Conservation (phyloP, 2,888 invertebrate genomes). For the Oxycera nigricornis region DNA sequence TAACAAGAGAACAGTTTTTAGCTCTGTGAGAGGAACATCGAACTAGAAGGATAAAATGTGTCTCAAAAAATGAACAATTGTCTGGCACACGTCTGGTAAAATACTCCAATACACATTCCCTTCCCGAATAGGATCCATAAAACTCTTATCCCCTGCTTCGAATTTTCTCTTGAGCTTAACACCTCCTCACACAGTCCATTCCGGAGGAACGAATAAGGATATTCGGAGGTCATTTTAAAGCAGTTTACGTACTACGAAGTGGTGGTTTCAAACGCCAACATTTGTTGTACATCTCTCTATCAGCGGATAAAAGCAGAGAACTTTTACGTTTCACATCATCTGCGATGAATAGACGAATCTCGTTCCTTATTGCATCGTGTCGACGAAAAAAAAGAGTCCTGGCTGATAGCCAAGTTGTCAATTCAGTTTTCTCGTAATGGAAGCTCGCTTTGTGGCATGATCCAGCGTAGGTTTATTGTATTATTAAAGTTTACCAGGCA, state of each 20-base stretch:
- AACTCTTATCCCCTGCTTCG: slow-evolving; percentile 13
- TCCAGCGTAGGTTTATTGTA: not conserved
- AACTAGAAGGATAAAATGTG: too few relatives aligned
- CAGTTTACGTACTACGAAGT: not conserved
- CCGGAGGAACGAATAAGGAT: not conserved
- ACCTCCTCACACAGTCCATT: not conserved
- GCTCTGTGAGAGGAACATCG: too few relatives aligned
- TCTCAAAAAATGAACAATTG: too few relatives aligned
- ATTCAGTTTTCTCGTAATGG: slow-evolving; percentile 32
- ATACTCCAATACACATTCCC: too few relatives aligned
- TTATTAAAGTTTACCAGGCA: not conserved
- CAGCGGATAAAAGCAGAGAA: not conserved
- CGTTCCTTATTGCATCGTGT: not conserved
- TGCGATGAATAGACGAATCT: not conserved
- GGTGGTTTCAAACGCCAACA: too few relatives aligned
- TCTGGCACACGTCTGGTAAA: too few relatives aligned
- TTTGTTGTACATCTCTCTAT: not conserved
- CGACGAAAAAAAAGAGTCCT: not conserved
- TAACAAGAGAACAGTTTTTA: too few relatives aligned
- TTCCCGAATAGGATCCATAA: too few relatives aligned
- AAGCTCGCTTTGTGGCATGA: not conserved
- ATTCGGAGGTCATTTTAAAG: not conserved
- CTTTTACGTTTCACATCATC: not conserved
- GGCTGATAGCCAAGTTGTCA: slow-evolving; percentile 28
- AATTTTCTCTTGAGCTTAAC: slow-evolving; percentile 19